These are phyloP conservation scores for Phoxinus phoxinus DNA, from an alignment of 2,113 vertebrate species.

Conservation along the genomic window DNA sequence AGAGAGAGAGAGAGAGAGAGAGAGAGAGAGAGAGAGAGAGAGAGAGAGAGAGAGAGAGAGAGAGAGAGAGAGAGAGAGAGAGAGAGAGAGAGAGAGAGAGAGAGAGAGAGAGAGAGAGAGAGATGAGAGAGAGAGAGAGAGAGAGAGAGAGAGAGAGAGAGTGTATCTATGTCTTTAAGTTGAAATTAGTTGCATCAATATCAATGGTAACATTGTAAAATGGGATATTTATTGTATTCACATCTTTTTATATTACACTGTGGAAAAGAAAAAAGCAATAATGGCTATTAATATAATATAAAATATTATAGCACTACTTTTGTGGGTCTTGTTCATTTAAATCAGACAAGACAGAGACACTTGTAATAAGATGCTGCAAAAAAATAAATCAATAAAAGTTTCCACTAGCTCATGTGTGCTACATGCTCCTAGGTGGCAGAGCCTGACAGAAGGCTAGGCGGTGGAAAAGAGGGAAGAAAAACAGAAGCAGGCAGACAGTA, in stretches of 20 bases:
- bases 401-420: slow-evolving; percentile 42
- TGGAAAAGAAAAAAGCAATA: background rate
- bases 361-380: slow-evolving; percentile 48
- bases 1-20: background rate
- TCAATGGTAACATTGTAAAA: background rate
- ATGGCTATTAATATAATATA: background rate
- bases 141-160: background rate
- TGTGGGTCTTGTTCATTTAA: background rate
- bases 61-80: background rate
- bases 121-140: background rate
- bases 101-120: background rate
- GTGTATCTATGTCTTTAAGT: background rate
- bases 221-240: background rate
- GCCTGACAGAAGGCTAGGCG: slow-evolving; percentile 29
- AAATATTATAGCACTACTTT: background rate
- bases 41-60: background rate
- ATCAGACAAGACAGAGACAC: slow-evolving; percentile 3
- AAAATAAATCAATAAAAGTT: background rate
- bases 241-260: background rate
- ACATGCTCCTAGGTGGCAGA: slow-evolving; percentile 60
- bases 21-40: background rate
- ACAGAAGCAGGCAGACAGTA: slow-evolving; percentile 22
- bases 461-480: slow-evolving; percentile 48
- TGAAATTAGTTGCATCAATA: background rate
- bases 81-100: background rate